Evolutionary conservation across 2,113 vertebrate species (phyloP).

Genomic region (Dolichotis patagonum): DNA sequence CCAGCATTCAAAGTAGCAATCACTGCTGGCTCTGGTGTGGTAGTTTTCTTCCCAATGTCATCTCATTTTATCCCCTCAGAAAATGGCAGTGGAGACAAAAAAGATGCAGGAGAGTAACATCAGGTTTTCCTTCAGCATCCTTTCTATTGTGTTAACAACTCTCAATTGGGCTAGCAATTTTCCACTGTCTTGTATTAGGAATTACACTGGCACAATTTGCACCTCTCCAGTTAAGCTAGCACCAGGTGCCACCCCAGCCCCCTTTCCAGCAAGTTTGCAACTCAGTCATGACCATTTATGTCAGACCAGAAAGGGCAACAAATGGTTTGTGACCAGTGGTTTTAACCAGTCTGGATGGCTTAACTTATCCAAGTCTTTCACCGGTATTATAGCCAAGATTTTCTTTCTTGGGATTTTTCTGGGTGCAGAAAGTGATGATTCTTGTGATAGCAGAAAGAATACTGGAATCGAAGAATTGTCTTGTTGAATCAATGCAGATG

Average conservation of each 20-base stretch:
- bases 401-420: slow-evolving; percentile 36
- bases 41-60: slow-evolving; percentile 81
- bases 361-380: slow-evolving; percentile 41
- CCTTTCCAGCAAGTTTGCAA: slow-evolving; percentile 33
- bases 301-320: not conserved
- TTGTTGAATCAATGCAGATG: not conserved
- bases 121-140: slow-evolving; percentile 70
- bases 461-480: not conserved
- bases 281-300: not conserved
- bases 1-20: slow-evolving; percentile 82
- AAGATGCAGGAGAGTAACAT: slow-evolving; percentile 62
- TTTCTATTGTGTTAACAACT: slow-evolving; percentile 81
- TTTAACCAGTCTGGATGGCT: slow-evolving; percentile 68
- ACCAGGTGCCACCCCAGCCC: not conserved
- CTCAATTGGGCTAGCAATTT: slow-evolving; percentile 78
- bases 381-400: slow-evolving; percentile 12
- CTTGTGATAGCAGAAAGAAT: not conserved
- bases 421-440: not conserved
- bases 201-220: slow-evolving; percentile 76
- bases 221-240: slow-evolving; percentile 57
- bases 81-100: slow-evolving; percentile 79
- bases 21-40: slow-evolving; percentile 71
- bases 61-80: slow-evolving; percentile 80
- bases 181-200: slow-evolving; percentile 63
- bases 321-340: not conserved